Conservation (phyloP, 2,113 vertebrate genomes). For the Leptobrachium leishanense region DNA sequence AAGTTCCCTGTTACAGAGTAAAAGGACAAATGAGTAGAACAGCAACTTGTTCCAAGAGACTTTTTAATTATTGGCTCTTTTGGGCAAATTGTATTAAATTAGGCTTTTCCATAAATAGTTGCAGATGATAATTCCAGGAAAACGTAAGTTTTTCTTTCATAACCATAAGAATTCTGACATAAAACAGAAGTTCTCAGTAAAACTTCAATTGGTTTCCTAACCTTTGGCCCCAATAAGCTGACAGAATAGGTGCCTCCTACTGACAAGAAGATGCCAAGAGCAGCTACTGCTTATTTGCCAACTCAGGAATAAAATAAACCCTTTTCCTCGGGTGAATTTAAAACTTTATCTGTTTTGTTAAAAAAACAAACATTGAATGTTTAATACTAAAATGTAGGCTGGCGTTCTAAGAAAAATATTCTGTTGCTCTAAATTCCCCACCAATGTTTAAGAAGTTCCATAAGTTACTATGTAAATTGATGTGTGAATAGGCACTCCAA, state of each 20-base stretch:
- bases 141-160: constrained; percentile 18
- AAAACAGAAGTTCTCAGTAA: constrained; percentile 7
- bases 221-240: constrained; percentile 9
- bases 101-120: constrained; percentile 41
- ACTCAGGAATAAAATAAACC: not conserved
- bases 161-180: constrained; percentile 13
- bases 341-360: too few relatives aligned
- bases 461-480: too few relatives aligned
- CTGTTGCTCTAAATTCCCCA: too few relatives aligned
- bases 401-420: too few relatives aligned
- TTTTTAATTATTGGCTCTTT: constrained; percentile 27
- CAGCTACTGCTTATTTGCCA: not conserved
- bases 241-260: constrained; percentile 24
- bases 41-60: constrained; percentile 8
- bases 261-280: constrained; percentile 10
- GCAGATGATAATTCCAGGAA: constrained; percentile 27
- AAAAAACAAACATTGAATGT: too few relatives aligned
- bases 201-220: constrained; percentile 13
- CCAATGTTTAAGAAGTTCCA: too few relatives aligned
- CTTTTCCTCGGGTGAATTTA: not conserved
- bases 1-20: constrained; percentile 16
- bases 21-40: constrained; percentile 13
- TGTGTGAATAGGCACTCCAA: too few relatives aligned
- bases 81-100: constrained; percentile 12
- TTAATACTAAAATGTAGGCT: too few relatives aligned